Conservation (phyloP, 2,797 vertebrate genomes). For the Phrynocephalus vlangalii region DNA sequence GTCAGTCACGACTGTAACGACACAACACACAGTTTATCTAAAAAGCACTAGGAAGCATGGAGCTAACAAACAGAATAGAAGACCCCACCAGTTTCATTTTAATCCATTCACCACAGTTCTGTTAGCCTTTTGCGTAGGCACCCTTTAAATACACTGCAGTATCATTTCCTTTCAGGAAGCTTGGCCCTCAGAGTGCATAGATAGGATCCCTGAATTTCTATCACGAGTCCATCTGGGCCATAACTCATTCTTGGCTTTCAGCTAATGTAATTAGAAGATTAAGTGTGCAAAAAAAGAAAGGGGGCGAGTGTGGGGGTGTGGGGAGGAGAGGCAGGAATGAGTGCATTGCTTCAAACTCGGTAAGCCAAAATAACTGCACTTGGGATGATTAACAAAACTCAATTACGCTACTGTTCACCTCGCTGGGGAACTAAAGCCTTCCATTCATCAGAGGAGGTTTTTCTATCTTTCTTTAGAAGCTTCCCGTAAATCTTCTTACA, state of each 20-base stretch:
- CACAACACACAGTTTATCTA: not conserved
- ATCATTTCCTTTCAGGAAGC: not conserved
- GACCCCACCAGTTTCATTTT: not conserved
- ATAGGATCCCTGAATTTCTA: not conserved
- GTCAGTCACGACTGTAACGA: not conserved
- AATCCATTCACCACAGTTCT: not conserved
- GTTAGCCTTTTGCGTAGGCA: too few relatives aligned
- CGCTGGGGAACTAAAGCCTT: conserved; percentile 63
- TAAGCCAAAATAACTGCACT: conserved; percentile 30
- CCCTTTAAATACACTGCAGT: not conserved
- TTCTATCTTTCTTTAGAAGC: conserved; percentile 69
- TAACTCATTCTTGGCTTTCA: conserved; percentile 7
- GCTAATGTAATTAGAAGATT: conserved; percentile 8
- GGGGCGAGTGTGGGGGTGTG: too few relatives aligned
- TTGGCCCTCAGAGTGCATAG: not conserved
- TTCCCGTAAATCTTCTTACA: conserved; percentile 71
- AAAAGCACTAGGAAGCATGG: not conserved
- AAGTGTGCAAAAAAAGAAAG: conserved; percentile 44
- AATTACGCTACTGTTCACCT: conserved; percentile 59
- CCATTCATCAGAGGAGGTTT: conserved; percentile 65
- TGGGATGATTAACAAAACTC: conserved; percentile 65
- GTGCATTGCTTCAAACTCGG: not conserved
- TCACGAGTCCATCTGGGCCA: not conserved
- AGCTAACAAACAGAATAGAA: not conserved
- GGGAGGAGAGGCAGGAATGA: conserved; percentile 36